Evolutionary conservation across 2,888 invertebrate species (phyloP).

Genomic region (Itoplectis maculator): DNA sequence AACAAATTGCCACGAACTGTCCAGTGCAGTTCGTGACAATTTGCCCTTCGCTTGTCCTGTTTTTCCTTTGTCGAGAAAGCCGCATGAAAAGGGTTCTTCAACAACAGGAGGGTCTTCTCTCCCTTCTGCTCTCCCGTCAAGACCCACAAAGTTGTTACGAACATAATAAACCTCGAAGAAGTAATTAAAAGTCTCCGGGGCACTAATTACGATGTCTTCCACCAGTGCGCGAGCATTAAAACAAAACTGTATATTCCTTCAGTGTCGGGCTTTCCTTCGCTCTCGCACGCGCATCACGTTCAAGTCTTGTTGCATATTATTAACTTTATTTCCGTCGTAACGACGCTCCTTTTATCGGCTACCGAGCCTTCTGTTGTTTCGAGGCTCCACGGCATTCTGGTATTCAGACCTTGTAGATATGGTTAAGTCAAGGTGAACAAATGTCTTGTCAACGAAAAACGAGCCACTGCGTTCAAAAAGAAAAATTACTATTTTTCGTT

Average conservation of each 20-base stretch:
- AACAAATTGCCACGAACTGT: neutral
- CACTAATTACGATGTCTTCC: constrained; percentile 8
- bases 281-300: neutral
- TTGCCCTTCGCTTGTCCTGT: too few relatives aligned
- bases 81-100: neutral
- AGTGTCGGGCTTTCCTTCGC: neutral
- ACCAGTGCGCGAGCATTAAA: constrained; percentile 30
- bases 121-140: neutral
- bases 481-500: too few relatives aligned
- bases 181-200: constrained; percentile 34
- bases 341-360: constrained; percentile 12
- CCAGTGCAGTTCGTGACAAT: too few relatives aligned
- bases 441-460: neutral
- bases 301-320: constrained; percentile 33
- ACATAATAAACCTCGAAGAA: constrained; percentile 29
- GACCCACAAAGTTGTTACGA: neutral
- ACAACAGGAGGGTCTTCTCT: neutral
- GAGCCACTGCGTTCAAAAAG: too few relatives aligned
- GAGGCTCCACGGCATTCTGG: neutral
- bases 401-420: neutral
- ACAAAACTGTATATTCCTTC: constrained; percentile 1
- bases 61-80: neutral
- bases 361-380: neutral
- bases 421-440: neutral
- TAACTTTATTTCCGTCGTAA: constrained; percentile 20